Evolutionary conservation across 2,113 vertebrate genomes (phyloP).

Genomic region (Probosciger aterrimus): DNA sequence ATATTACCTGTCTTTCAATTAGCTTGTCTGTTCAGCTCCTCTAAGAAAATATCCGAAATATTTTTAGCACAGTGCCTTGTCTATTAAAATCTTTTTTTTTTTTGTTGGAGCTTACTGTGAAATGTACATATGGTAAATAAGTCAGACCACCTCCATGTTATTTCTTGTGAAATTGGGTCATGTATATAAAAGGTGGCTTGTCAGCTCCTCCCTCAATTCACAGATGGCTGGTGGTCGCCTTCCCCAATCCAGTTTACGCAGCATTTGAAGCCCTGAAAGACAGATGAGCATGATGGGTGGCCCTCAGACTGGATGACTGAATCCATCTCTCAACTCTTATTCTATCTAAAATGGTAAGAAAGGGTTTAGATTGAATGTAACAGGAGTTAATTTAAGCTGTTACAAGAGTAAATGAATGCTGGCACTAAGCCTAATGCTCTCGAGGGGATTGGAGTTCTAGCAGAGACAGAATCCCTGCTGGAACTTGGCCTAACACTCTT

Average conservation of each 20-base stretch:
- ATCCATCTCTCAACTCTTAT: neutral
- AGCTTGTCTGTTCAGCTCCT: neutral
- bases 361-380: slow-evolving; percentile 7
- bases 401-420: slow-evolving; percentile 31
- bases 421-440: slow-evolving; percentile 52
- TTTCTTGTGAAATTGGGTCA: neutral
- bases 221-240: neutral
- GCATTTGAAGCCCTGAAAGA: neutral
- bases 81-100: neutral
- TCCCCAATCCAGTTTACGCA: neutral
- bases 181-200: neutral
- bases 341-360: neutral
- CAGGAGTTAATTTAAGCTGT: slow-evolving; percentile 33
- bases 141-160: neutral
- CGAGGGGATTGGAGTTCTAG: slow-evolving; percentile 13
- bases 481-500: neutral
- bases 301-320: neutral
- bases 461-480: slow-evolving; percentile 9
- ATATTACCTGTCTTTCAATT: neutral
- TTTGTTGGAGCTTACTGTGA: neutral
- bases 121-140: neutral
- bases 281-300: neutral
- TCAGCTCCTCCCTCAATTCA: neutral
- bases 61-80: neutral
- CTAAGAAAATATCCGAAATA: neutral